phyloP scores from a whole-genome alignment of 2,888 invertebrate species.

The Helleia helle region DNA sequence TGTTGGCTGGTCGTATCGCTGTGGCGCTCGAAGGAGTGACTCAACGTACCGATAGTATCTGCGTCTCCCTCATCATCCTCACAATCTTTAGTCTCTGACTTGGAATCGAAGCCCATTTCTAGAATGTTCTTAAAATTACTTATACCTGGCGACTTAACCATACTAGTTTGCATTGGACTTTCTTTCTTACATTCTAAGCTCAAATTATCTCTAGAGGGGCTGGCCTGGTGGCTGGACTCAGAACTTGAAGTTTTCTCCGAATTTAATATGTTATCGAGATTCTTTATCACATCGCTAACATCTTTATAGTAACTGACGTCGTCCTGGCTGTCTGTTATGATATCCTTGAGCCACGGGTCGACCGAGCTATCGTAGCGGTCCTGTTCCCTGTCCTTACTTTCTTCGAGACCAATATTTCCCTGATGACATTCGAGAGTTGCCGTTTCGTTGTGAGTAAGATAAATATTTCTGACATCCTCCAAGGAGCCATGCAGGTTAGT shows the following conservation, averaged over 20 bases:
- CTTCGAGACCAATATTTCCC: slow-evolving; percentile 48
- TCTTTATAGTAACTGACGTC: slow-evolving; percentile 75
- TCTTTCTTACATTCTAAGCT: slow-evolving; percentile 64
- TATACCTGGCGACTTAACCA: slow-evolving; percentile 65
- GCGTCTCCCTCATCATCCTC: slow-evolving; percentile 52
- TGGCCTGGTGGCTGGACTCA: slow-evolving; percentile 72
- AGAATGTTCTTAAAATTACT: slow-evolving; percentile 59
- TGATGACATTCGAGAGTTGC: slow-evolving; percentile 55
- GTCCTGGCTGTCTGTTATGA: slow-evolving; percentile 72
- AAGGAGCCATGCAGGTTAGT: slow-evolving; percentile 81
- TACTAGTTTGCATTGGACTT: slow-evolving; percentile 49
- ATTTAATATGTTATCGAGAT: slow-evolving; percentile 76
- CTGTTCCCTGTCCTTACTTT: slow-evolving; percentile 39
- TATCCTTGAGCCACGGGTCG: slow-evolving; percentile 76
- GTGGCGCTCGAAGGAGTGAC: slow-evolving; percentile 62
- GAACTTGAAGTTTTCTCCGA: slow-evolving; percentile 76
- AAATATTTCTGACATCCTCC: slow-evolving; percentile 71
- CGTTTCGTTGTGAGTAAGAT: slow-evolving; percentile 59
- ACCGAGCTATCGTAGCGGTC: slow-evolving; percentile 59
- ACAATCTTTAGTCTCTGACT: slow-evolving; percentile 31
- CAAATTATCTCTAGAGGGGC: slow-evolving; percentile 64
- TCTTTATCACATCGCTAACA: slow-evolving; percentile 77
- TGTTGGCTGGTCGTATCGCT: slow-evolving; percentile 57
- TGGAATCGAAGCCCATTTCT: slow-evolving; percentile 40
- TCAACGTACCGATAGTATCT: slow-evolving; percentile 57